Conservation (phyloP, 1,140 invertebrate genomes). For the Plectrocnemia conspersa region DNA sequence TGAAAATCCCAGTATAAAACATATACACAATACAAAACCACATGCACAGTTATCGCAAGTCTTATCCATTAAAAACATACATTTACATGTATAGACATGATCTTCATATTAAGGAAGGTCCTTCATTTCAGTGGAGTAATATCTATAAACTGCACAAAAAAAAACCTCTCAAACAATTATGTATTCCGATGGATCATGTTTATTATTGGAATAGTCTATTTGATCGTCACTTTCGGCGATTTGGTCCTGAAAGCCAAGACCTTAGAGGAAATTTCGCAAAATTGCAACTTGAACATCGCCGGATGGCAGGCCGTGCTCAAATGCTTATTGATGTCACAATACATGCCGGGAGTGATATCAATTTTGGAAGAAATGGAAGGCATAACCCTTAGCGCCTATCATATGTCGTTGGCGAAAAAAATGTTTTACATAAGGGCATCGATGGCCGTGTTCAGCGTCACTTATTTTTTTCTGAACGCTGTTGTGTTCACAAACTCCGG, state of each 20-base stretch:
- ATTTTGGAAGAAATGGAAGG: slow-evolving; percentile 2
- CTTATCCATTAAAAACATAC: too few species aligned
- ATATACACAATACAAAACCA: too few species aligned
- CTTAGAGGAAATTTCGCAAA: background rate
- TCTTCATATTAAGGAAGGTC: too few species aligned
- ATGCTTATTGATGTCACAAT: background rate
- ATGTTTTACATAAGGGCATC: background rate
- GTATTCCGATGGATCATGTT: too few species aligned
- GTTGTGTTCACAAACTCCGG: background rate
- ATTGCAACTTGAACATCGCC: slow-evolving; percentile 6
- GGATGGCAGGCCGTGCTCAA: slow-evolving; percentile 2
- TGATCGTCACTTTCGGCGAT: too few species aligned
- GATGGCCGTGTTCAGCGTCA: background rate
- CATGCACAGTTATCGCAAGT: too few species aligned
- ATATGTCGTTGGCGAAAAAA: background rate
- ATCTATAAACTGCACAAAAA: too few species aligned
- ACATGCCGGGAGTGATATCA: background rate
- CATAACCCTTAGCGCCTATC: background rate
- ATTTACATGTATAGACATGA: too few species aligned
- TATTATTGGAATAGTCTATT: too few species aligned
- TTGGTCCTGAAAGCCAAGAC: background rate
- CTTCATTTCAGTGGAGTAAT: too few species aligned
- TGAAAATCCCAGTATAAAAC: too few species aligned
- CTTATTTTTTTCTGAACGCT: background rate
- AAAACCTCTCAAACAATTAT: too few species aligned